Conservation (phyloP, 2,113 vertebrate species). For the Peromyscus californicus region DNA sequence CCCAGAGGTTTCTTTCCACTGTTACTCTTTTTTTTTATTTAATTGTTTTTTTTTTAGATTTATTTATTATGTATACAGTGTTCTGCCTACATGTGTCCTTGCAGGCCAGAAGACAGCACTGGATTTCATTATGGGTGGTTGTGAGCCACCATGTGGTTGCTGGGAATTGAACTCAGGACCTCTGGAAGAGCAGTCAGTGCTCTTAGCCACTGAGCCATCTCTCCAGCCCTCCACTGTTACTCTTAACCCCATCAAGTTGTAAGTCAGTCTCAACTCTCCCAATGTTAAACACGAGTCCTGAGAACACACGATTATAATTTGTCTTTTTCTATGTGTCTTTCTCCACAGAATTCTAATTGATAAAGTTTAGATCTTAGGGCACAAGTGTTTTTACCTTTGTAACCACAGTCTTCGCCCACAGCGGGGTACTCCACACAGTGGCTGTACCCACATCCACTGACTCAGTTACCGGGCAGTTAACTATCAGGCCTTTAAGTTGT, state of each 20-base stretch:
- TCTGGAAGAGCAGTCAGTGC: no score
- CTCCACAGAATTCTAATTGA: background rate
- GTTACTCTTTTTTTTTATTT: no score
- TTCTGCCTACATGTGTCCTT: no score
- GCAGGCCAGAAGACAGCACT: no score
- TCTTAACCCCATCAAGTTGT: background rate
- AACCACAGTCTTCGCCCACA: background rate
- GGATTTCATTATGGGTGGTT: no score
- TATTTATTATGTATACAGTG: no score
- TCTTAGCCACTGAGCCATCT: no score
- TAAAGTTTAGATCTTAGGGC: background rate
- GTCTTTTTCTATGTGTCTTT: background rate
- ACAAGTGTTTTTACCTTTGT: background rate
- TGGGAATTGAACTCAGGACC: no score
- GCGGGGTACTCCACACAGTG: background rate
- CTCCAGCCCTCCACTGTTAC: background rate
- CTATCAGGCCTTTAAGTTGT: background rate
- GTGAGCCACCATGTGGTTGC: no score
- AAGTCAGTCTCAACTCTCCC: background rate
- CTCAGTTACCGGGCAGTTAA: background rate
- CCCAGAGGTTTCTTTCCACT: background rate
- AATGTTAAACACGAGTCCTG: background rate
- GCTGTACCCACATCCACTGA: background rate
- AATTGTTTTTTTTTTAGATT: no score
- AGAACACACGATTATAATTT: background rate